These are phyloP conservation scores for Chromis chromis DNA, from an alignment of 2,797 vertebrate species.

Conservation along the genomic window DNA sequence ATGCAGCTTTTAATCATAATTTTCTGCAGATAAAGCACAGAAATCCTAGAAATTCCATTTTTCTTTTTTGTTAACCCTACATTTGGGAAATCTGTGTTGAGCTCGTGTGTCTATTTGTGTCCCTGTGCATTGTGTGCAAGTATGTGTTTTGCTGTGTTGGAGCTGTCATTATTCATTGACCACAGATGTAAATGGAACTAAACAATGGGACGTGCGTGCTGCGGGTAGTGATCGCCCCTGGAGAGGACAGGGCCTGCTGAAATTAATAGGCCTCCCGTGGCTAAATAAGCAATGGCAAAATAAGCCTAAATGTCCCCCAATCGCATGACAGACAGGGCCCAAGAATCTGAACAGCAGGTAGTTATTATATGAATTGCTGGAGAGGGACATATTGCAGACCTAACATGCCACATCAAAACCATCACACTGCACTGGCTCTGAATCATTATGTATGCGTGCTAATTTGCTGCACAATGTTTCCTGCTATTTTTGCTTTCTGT, in stretches of 20 bases:
- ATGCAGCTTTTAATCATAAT: conserved; percentile 62
- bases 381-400: conserved; percentile 84
- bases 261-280: conserved; percentile 90
- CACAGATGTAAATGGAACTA: conserved; percentile 85
- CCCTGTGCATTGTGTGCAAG: conserved; percentile 54
- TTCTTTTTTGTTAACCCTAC: conserved; percentile 42
- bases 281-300: conserved; percentile 87
- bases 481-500: conserved; percentile 30
- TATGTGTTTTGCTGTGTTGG: conserved; percentile 66
- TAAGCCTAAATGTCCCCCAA: conserved; percentile 87
- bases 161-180: conserved; percentile 84
- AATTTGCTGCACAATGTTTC: conserved; percentile 51
- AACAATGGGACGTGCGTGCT: conserved; percentile 82
- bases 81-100: conserved; percentile 53
- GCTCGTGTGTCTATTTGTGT: conserved; percentile 36
- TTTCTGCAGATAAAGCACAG: conserved; percentile 44
- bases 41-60: conserved; percentile 39
- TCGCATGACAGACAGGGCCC: conserved; percentile 85
- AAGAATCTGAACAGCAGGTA: conserved; percentile 87
- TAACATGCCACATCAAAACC: conserved; percentile 78
- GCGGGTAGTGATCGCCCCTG: conserved; percentile 80
- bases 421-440: conserved; percentile 68
- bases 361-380: conserved; percentile 83
- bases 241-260: conserved; percentile 86
- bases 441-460: conserved; percentile 55